Conservation (phyloP, 2,888 invertebrate species). For the Ariolimax columbianus region DNA sequence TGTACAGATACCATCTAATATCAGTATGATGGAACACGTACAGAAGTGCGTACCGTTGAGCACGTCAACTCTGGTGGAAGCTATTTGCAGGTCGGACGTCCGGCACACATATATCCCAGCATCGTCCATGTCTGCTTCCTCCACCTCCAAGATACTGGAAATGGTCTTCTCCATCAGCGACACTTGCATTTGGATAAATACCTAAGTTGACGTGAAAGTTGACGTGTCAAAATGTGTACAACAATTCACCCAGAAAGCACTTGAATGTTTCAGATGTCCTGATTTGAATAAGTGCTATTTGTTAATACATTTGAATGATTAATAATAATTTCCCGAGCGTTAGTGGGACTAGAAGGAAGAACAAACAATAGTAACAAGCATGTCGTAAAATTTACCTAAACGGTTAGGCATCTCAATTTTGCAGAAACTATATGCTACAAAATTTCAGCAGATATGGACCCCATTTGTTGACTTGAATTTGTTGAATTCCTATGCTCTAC, state of each 20-base stretch:
- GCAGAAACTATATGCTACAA: too few relatives aligned
- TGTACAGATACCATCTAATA: constrained; percentile 1
- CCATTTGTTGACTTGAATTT: too few relatives aligned
- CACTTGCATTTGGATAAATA: constrained; percentile 60
- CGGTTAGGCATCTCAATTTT: too few relatives aligned
- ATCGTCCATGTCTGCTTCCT: constrained; percentile 61
- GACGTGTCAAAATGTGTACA: not conserved
- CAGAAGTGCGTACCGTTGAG: constrained; percentile 66
- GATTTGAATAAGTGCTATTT: too few relatives aligned
- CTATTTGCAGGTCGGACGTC: constrained; percentile 61
- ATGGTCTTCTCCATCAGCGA: constrained; percentile 62
- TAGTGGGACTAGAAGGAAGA: too few relatives aligned
- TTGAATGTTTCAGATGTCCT: too few relatives aligned
- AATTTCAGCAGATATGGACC: too few relatives aligned
- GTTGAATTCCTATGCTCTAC: too few relatives aligned
- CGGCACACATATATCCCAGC: constrained; percentile 68
- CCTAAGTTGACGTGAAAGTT: not conserved
- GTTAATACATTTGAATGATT: too few relatives aligned
- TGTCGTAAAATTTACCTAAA: too few relatives aligned
- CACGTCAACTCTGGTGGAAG: constrained; percentile 64
- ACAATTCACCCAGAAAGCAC: not conserved
- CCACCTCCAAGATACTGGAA: constrained; percentile 62
- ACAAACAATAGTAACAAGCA: too few relatives aligned
- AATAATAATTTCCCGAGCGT: too few relatives aligned
- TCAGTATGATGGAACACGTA: constrained; percentile 44